Evolutionary conservation across 2,797 vertebrate genomes (phyloP).

Genomic region (Thalassophryne amazonica): DNA sequence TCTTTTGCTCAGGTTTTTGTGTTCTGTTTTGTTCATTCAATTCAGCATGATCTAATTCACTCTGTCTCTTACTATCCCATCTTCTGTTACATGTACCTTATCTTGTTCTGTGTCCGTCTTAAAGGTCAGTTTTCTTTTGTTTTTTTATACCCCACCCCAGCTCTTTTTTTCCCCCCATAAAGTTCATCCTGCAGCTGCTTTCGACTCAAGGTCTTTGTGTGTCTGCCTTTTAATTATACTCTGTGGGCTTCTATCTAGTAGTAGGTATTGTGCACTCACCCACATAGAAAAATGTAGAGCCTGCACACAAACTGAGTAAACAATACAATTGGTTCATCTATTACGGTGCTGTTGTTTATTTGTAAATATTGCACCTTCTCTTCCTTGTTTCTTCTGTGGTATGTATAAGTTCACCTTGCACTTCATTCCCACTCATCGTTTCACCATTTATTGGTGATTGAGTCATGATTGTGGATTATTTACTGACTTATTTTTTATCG

Average conservation of each 20-base stretch:
- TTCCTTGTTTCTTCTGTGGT: not conserved
- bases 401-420: not conserved
- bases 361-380: not conserved
- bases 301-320: conserved; percentile 22
- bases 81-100: conserved; percentile 40
- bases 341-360: conserved; percentile 20
- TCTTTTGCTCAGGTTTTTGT: conserved; percentile 22
- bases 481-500: conserved; percentile 8
- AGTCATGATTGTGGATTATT: not conserved
- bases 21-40: conserved; percentile 43
- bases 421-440: not conserved
- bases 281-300: not conserved
- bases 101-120: conserved; percentile 49
- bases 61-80: conserved; percentile 33
- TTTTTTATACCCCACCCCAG: conserved; percentile 4
- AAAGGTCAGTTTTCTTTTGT: conserved; percentile 57
- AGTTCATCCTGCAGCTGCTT: conserved; percentile 48
- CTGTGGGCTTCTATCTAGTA: conserved; percentile 52
- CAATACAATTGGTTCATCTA: conserved; percentile 7
- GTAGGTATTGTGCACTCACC: conserved; percentile 28
- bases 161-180: conserved; percentile 12
- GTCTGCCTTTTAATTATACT: conserved; percentile 65
- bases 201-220: conserved; percentile 53
- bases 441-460: not conserved
- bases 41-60: conserved; percentile 58